Percentiles rank a stretch among this genome's conserved stretches.
These are phyloP conservation scores for Plagodis dolabraria DNA, from an alignment of 2,888 invertebrate species.

Conservation along the genomic window DNA sequence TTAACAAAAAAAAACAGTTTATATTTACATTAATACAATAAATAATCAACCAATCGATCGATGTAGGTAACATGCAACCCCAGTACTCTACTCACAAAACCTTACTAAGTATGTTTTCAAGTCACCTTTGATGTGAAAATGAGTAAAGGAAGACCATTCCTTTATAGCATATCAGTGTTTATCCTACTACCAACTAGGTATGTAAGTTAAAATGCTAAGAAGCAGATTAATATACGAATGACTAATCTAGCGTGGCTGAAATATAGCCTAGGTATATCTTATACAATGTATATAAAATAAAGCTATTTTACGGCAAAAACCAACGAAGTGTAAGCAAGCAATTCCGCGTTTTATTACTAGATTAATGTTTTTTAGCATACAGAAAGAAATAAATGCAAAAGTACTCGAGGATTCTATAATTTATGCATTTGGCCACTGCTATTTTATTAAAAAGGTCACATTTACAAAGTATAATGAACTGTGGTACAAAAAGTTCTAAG, in stretches of 20 bases:
- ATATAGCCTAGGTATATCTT: constrained; percentile 3
- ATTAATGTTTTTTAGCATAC: background rate
- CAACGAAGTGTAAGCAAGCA: background rate
- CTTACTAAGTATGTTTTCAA: too few species aligned
- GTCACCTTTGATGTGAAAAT: too few species aligned
- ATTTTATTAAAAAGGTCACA: background rate
- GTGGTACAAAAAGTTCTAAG: constrained; percentile 15
- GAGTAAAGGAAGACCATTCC: too few species aligned
- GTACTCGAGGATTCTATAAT: background rate
- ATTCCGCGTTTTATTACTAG: background rate
- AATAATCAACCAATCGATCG: too few species aligned
- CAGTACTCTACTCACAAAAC: too few species aligned
- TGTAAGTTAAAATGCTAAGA: background rate
- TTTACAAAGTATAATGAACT: background rate
- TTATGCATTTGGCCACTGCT: background rate
- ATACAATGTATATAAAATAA: constrained; percentile 9
- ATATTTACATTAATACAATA: too few species aligned
- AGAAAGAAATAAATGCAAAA: background rate
- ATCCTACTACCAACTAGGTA: constrained; percentile 1
- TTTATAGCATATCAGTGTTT: constrained; percentile 1
- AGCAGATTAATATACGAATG: constrained; percentile 13
- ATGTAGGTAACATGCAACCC: too few species aligned
- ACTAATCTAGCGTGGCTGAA: constrained; percentile 27
- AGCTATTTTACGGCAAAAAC: background rate
- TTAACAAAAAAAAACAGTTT: too few species aligned